Base-by-base conservation (phyloP, 1,140 invertebrate species). In the Ganaspis sp. region DNA sequence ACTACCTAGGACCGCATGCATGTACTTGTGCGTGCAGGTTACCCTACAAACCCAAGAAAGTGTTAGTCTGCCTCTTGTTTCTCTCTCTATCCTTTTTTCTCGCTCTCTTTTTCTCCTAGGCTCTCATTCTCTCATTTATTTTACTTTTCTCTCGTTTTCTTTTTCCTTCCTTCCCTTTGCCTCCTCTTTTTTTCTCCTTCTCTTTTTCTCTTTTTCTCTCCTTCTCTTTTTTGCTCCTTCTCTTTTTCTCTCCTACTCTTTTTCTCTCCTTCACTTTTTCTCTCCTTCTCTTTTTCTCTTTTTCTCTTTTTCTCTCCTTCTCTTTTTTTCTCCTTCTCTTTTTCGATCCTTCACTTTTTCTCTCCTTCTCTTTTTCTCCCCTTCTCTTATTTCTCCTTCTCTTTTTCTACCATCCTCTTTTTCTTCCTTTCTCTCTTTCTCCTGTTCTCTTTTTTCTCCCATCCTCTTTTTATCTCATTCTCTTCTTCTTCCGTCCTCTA, bases 1-100 rank as follows among this genome's bases (percentile, higher is more conserved):
- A 80, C 76, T 58, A 26, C 81, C 74, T 75, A 75, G 75, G 58
- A 17, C 38, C 38, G 1, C 58, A n/a, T 64, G 73, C 64, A 75
- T 76, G 45, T 58, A 70, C 45, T 23, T n/a, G 49, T 29, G 26
- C 76, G 12, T 42, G 73, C 70, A 64, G 21, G 23, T 12, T 26
- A 26, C 54, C 54, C 54, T 26, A 64, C 23, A 12, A 64, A 64
- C 23, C 3, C 11, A 5, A n/a, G 23, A 64, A 29, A 17, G 21
- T 11, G 58, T 29, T 12, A 34, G 58, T 64, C 29, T 29, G 6
- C 23, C 23, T 69, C 8, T 4, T 53, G 19, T 53, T 37, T 9
- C 15, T 69, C 15, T 23, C 23, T 69, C 23, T 23, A n/a, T 6
- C 15, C 9, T 34, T 34, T 34, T 34, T 6, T 34, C 29, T 34